Base-by-base conservation (phyloP, 2,113 vertebrate genomes). In the Corythornis madagascariensis region DNA sequence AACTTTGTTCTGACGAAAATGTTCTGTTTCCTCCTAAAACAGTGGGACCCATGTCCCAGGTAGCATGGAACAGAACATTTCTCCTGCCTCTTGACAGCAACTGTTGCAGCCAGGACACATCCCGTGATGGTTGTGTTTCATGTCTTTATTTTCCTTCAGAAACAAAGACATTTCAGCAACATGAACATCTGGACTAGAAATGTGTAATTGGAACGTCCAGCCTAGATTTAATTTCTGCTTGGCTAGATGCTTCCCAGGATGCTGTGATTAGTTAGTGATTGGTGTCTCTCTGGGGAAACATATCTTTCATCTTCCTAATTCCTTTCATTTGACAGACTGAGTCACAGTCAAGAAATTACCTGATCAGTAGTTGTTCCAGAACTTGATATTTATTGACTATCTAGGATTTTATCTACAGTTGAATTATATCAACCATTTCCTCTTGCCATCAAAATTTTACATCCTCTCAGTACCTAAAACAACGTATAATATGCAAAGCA, bases 141-240 rank as follows among this genome's bases (percentile, higher is more conserved):
- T 59, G 35, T 72, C 72, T 92, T 83, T 77, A 75, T 90, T 93
- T 92, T 61, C 40, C 47, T 79, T 50, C 67, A 55, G 61, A 94
- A 88, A 93, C 48, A 78, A 95, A 91, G 90, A 83, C 71, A 74
- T 80, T 92, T 82, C 90, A 93, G 57, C 50, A 89, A 82, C 42
- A 43, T 8, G 64, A 93, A 90, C 80, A 92, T 87, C 83, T 95
- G 93, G 91, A 90, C 83, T 86, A 87, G 33, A 69, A 81, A 28
- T 31, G 67, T 66, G 24, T 75, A 90, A 93, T 22, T 93, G 72
- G 75, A 78, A 94, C 75, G 84, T 75, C 91, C 50, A 0, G 70
- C 0, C 1, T 92, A 91, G 75, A 95, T 94, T 92, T 94, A 95
- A 94, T 95, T 96, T 93, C 77, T 95, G 57, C 61, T 66, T 94